Conservation (phyloP, 2,113 vertebrate genomes). For the Mystacornis crossleyi region DNA sequence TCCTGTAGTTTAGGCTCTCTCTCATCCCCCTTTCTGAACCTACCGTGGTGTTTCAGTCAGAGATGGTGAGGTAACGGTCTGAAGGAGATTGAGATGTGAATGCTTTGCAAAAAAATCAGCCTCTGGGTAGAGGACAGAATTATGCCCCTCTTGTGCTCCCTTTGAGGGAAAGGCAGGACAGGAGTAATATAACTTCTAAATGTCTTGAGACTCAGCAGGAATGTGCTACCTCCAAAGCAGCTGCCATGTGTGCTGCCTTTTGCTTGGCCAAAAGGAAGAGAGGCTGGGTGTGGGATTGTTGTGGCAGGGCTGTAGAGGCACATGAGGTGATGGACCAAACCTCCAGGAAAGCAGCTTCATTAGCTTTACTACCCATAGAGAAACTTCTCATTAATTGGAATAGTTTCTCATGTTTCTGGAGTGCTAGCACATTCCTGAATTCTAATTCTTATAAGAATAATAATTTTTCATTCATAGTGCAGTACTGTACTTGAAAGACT, state of each 20-base stretch:
- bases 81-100: neutral
- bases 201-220: neutral
- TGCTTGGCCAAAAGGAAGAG: neutral
- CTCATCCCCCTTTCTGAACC: neutral
- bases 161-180: neutral
- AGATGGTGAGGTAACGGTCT: neutral
- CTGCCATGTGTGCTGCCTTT: neutral
- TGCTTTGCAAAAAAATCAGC: neutral
- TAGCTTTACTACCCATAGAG: neutral
- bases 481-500: neutral
- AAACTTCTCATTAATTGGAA: neutral
- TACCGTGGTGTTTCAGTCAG: neutral
- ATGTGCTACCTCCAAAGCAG: neutral
- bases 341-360: neutral
- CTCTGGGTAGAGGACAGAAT: neutral
- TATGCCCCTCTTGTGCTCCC: rapidly evolving
- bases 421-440: neutral
- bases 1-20: neutral
- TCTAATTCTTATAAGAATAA: neutral
- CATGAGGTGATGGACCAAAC: neutral
- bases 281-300: neutral
- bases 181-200: neutral
- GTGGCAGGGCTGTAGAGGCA: neutral
- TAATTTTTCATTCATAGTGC: neutral
- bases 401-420: neutral